Conservation (phyloP, 2,797 vertebrate genomes). For the Sebastes glaucus region DNA sequence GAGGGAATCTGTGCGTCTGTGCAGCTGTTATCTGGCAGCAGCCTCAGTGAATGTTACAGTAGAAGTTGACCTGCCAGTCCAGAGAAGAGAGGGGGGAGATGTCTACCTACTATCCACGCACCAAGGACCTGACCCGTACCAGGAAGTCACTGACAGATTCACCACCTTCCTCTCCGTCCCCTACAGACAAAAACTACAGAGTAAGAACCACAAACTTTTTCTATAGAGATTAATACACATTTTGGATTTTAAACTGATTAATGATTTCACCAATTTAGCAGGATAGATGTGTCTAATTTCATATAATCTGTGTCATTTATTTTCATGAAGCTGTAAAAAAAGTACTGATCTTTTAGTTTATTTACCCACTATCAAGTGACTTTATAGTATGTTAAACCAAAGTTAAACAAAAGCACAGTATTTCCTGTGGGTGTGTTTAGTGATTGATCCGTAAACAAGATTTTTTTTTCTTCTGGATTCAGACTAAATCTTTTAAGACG, state of each 20-base stretch:
- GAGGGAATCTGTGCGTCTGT: constrained; percentile 49
- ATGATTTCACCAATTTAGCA: not conserved
- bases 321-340: not conserved
- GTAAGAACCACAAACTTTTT: constrained; percentile 83
- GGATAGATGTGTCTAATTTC: not conserved
- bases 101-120: constrained; percentile 91
- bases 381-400: not conserved
- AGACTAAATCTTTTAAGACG: not conserved
- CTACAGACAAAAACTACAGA: constrained; percentile 92
- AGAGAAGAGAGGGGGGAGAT: constrained; percentile 75
- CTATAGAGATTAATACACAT: not conserved
- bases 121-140: constrained; percentile 91
- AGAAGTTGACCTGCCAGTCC: constrained; percentile 43
- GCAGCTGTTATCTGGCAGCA: constrained; percentile 51
- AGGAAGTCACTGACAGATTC: constrained; percentile 94
- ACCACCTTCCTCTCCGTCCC: constrained; percentile 92
- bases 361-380: not conserved
- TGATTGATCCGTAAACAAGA: not conserved
- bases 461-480: not conserved
- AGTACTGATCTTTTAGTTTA: not conserved
- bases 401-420: not conserved
- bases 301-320: not conserved
- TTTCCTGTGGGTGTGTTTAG: not conserved
- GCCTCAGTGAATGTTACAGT: constrained; percentile 37
- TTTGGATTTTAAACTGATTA: not conserved